These are phyloP conservation scores for Ichneumoninae sp. DNA, from an alignment of 2,888 invertebrate genomes.

Conservation along the genomic window DNA sequence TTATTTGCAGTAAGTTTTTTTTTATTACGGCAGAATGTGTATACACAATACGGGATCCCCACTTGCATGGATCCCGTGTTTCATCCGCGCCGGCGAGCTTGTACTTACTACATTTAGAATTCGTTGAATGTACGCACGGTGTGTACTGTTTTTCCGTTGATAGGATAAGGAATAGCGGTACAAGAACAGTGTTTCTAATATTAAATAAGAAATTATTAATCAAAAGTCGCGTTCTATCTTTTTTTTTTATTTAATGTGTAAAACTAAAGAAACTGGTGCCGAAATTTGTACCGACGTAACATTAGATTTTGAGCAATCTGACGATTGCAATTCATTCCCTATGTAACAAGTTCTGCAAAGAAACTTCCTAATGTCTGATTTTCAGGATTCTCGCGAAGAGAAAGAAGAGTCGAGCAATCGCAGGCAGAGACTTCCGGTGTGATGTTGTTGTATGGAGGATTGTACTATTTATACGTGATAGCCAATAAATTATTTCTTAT, in stretches of 20 bases:
- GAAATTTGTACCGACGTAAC: constrained; percentile 60
- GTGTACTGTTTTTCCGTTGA: constrained; percentile 13
- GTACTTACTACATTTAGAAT: constrained; percentile 37
- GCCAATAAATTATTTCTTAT: constrained; percentile 64
- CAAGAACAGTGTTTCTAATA: constrained; percentile 9
- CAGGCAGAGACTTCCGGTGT: constrained; percentile 46
- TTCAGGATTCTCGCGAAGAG: constrained; percentile 20
- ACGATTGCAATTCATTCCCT: constrained; percentile 8
- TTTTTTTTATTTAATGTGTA: constrained; percentile 29
- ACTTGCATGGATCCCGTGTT: constrained; percentile 7
- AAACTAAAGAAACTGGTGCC: constrained; percentile 58
- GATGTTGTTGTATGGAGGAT: constrained; percentile 55
- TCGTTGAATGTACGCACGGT: background rate
- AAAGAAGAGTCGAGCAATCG: background rate
- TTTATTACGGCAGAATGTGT: background rate
- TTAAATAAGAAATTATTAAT: constrained; percentile 61
- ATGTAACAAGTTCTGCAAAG: constrained; percentile 14
- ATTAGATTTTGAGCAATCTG: constrained; percentile 31
- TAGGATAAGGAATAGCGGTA: constrained; percentile 31
- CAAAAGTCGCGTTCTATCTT: constrained; percentile 67
- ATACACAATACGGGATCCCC: constrained; percentile 14
- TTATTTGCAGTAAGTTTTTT: background rate
- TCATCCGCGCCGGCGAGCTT: constrained; percentile 6
- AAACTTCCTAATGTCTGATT: background rate
- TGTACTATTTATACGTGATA: constrained; percentile 57